Evolutionary conservation across 92 coral and sea anemone genomes (phyloP).

Genomic region (Parazoanthus swiftii): DNA sequence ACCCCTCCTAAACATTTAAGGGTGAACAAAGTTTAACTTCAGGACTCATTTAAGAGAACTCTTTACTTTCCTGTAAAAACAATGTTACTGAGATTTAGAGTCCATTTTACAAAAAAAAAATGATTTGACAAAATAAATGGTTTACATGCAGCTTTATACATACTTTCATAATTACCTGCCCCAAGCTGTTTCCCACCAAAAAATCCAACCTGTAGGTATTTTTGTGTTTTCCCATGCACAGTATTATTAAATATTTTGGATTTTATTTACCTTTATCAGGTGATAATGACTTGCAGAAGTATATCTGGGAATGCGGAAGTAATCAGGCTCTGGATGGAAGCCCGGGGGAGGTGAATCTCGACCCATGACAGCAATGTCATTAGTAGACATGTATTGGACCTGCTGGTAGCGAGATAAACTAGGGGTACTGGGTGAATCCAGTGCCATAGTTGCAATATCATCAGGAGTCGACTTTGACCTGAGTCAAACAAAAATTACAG

Average conservation of each 20-base stretch:
- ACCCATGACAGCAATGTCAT: slow-evolving; percentile 75
- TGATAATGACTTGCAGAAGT: slow-evolving; percentile 43
- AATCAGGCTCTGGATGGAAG: slow-evolving; percentile 84
- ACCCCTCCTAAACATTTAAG: too few species aligned
- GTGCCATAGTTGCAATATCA: slow-evolving; percentile 88
- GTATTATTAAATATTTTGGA: background rate
- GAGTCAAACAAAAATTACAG: background rate
- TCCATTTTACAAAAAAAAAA: too few species aligned
- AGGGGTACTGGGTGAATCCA: slow-evolving; percentile 92
- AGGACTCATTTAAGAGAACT: too few species aligned
- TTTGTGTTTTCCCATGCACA: too few species aligned
- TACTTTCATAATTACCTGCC: too few species aligned
- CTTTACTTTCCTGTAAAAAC: too few species aligned
- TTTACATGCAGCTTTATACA: too few species aligned
- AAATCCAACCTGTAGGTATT: too few species aligned
- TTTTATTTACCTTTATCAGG: slow-evolving; percentile 25
- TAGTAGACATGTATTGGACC: slow-evolving; percentile 90
- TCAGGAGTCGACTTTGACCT: slow-evolving; percentile 93
- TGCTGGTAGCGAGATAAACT: slow-evolving; percentile 84
- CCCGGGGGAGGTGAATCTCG: slow-evolving; percentile 98
- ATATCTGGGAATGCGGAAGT: slow-evolving; percentile 56
- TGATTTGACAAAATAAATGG: too few species aligned
- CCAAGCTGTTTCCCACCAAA: too few species aligned
- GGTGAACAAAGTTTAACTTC: too few species aligned
- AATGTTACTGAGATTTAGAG: too few species aligned